A percentile compares a stretch with the other conserved stretches of the same genome.
Evolutionary conservation across 2,888 invertebrate species (phyloP).

Genomic region (Acleris literana): DNA sequence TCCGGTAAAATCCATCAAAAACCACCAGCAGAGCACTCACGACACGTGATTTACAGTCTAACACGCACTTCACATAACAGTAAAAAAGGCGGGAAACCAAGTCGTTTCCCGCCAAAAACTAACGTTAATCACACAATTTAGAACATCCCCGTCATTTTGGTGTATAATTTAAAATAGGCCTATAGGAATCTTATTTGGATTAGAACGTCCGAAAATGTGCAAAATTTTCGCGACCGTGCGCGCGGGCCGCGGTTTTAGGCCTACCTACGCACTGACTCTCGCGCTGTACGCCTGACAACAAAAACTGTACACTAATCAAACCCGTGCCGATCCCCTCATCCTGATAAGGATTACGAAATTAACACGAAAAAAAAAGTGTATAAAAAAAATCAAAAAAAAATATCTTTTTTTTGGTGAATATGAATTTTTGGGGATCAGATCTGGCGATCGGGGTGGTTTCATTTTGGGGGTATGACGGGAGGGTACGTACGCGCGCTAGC

Average conservation of each 20-base stretch:
- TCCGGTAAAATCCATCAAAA: conserved; percentile 49
- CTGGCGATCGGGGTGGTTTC: neutral
- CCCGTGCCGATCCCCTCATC: conserved; percentile 1
- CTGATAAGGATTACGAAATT: conserved; percentile 9
- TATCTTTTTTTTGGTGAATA: neutral
- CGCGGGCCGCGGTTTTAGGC: conserved; percentile 70
- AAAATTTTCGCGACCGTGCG: conserved; percentile 65
- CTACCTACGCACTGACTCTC: conserved; percentile 49
- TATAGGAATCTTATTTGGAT: conserved; percentile 79
- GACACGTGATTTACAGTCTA: conserved; percentile 41
- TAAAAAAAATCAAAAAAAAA: neutral
- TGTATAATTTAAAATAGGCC: conserved; percentile 70
- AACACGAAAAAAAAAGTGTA: conserved; percentile 1
- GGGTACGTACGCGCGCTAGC: conserved; percentile 18
- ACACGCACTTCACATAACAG: conserved; percentile 59
- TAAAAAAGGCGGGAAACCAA: conserved; percentile 51
- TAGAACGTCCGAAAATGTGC: conserved; percentile 58
- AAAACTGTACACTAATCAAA: conserved; percentile 27
- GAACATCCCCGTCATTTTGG: conserved; percentile 46
- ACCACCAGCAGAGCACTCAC: conserved; percentile 39
- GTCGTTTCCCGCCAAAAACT: conserved; percentile 49
- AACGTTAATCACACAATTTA: conserved; percentile 52
- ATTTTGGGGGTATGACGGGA: conserved; percentile 10
- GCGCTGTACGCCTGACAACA: conserved; percentile 44
- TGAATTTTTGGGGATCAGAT: neutral